Evolutionary conservation across 2,797 vertebrate species (phyloP), one percentile per base, ranked within the genome.

Genomic region (Coregonus ussuriensis): DNA sequence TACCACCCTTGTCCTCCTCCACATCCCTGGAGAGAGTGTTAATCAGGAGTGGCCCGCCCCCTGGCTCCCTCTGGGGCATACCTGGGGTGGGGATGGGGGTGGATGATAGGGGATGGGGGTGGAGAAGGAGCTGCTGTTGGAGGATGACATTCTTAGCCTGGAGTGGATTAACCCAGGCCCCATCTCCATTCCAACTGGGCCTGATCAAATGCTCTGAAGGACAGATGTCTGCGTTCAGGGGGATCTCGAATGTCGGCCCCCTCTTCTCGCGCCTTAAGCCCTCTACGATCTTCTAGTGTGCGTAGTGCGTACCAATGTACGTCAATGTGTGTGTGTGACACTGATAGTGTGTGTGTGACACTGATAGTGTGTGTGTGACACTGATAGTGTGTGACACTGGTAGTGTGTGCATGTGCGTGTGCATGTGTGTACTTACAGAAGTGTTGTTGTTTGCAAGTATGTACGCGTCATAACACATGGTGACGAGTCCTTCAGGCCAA

Each of bases 201-300:
- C 86, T 89, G 91, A 92, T 94, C 90, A 92, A 92, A 93, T 88
- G 90, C 83, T 85, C 84, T 16, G 82, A 92, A 82, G 88, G 89
- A 88, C 90, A 92, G 88, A 92, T 93, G 89, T 92, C 89, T 79
- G 80, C 89, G 79, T 80, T 82, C 74, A 47, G 41, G 78, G 74
- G 84, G 88, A 59, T 83, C 88, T 91, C 88, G 84, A 79, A 87
- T 86, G 76, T 88, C 84, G 6, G 15, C 0, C 79, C 77, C 2
- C 72, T 77, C 0, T 66, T 87, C 41, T 47, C 70, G 4, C 16
- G 18, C 18, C 35, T 71, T 89, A 79, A 86, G 4, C 75, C 74
- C 72, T 47, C 29, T 54, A 13, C 9, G 69, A 69, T 69, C 78
- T 54, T 74, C 74, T 71, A 84, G 77, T 81, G 74, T 79, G 16